phyloP scores from a whole-genome alignment of 2,113 vertebrate genomes.

The Cricetomys ansorgei region DNA sequence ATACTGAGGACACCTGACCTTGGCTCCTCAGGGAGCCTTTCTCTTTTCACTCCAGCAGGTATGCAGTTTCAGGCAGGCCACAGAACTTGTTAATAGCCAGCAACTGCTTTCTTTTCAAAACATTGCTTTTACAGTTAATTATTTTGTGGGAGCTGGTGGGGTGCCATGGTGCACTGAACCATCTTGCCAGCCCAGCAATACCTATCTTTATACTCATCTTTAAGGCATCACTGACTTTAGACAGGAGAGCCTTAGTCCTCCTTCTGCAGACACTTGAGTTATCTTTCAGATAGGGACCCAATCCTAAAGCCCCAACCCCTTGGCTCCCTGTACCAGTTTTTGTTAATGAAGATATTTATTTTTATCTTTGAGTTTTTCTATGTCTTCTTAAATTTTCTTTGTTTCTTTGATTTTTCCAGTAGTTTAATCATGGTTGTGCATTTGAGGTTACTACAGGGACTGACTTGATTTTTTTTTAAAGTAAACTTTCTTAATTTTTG shows the following conservation, averaged over 20 bases:
- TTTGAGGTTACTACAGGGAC: background rate
- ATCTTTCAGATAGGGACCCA: background rate
- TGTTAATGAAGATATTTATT: background rate
- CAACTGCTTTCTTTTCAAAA: background rate
- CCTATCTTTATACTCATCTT: background rate
- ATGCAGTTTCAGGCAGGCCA: background rate
- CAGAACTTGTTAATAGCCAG: background rate
- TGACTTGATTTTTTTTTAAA: background rate
- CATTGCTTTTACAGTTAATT: background rate
- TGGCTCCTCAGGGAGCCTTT: background rate
- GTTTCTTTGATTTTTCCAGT: conserved; percentile 5
- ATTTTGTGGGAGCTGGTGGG: background rate
- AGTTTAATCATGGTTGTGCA: background rate
- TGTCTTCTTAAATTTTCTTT: background rate
- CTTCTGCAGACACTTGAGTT: background rate
- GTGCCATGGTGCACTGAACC: background rate
- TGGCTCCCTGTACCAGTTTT: background rate
- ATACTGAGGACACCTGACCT: background rate
- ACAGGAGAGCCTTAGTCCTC: background rate
- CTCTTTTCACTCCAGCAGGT: background rate
- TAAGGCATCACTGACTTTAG: background rate
- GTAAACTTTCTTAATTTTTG: background rate
- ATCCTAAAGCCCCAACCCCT: background rate
- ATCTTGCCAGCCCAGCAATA: background rate
- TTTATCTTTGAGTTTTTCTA: background rate